These are phyloP conservation scores for Xestoiulus laeticollis DNA, from an alignment of 2,888 invertebrate species.

Conservation along the genomic window DNA sequence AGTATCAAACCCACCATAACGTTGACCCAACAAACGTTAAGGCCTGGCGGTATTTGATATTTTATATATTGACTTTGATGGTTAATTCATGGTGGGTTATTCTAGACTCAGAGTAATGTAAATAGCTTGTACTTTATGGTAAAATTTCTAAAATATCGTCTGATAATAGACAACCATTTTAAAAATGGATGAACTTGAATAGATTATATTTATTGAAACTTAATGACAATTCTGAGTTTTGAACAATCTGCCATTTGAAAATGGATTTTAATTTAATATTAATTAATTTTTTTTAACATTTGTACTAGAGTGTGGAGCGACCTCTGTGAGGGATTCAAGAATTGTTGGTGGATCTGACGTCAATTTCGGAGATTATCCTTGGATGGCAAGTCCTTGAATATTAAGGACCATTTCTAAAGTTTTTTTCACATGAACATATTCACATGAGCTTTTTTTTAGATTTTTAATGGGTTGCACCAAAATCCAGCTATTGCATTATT, in stretches of 20 bases:
- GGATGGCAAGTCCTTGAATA: constrained; percentile 72
- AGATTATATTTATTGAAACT: too few relatives aligned
- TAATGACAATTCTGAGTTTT: neutral
- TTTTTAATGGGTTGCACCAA: neutral
- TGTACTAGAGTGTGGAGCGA: constrained; percentile 84
- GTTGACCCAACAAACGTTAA: neutral
- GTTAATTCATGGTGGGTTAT: neutral
- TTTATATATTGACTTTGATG: neutral
- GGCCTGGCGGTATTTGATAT: neutral
- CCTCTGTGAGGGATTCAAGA: constrained; percentile 85
- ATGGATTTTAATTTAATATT: neutral
- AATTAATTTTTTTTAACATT: neutral
- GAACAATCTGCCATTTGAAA: neutral
- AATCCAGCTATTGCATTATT: neutral
- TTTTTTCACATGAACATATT: neutral
- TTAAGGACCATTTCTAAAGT: constrained; percentile 23
- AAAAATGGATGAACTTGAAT: too few relatives aligned
- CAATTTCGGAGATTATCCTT: constrained; percentile 90
- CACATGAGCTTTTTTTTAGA: neutral
- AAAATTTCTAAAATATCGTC: too few relatives aligned
- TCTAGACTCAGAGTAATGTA: too few relatives aligned
- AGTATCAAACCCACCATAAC: constrained; percentile 41
- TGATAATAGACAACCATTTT: too few relatives aligned
- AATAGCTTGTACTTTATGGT: too few relatives aligned
- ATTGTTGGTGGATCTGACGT: constrained; percentile 92